These are phyloP conservation scores for Pilophorus perplexus DNA, from an alignment of 2,888 invertebrate genomes.

Conservation along the genomic window DNA sequence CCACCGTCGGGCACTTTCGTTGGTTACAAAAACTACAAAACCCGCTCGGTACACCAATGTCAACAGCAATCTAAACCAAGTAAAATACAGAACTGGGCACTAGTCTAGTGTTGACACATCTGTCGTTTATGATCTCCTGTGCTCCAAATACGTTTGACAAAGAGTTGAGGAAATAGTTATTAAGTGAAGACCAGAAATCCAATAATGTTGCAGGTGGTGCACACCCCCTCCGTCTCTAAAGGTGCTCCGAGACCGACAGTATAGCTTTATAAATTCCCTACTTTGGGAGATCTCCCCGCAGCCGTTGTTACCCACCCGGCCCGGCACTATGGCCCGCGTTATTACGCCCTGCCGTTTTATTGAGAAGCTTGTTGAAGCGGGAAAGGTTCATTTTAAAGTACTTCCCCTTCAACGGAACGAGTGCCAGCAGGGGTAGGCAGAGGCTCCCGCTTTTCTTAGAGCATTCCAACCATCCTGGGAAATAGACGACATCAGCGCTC, in stretches of 20 bases:
- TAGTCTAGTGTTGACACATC: no score
- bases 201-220: conserved; percentile 29
- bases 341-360: conserved; percentile 11
- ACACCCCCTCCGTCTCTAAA: neutral
- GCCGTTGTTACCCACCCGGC: no score
- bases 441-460: neutral
- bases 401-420: conserved; percentile 8
- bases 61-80: no score
- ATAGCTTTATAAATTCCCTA: conserved; percentile 24
- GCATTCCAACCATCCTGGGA: neutral
- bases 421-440: neutral
- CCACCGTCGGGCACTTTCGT: no score
- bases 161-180: conserved; percentile 1
- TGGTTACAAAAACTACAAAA: no score
- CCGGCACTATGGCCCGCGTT: neutral
- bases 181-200: conserved; percentile 10
- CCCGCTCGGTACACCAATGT: no score
- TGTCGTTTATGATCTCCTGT: no score
- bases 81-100: no score
- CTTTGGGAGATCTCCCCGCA: neutral
- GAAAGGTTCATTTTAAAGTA: conserved; percentile 25
- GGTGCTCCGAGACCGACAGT: neutral
- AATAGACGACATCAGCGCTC: neutral
- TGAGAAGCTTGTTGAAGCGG: conserved; percentile 19
- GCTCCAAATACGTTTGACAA: no score